Conservation (phyloP, 1,140 invertebrate species). For the Fopius arisanus region DNA sequence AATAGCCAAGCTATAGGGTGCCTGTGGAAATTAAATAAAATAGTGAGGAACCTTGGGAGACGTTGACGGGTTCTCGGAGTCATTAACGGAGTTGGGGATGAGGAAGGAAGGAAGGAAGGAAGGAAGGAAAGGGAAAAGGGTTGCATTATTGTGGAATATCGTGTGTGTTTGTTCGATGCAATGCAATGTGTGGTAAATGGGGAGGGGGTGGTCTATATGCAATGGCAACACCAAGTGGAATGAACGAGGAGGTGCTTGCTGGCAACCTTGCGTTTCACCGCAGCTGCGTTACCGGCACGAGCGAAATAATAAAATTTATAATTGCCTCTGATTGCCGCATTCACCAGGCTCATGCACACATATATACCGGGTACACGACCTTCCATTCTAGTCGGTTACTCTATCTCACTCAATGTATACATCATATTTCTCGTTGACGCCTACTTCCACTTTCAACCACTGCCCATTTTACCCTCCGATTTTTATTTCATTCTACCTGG, state of each 20-base stretch:
- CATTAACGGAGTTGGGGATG: background rate
- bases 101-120: background rate
- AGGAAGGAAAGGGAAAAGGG: background rate
- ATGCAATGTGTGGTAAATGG: background rate
- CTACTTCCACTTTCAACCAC: constrained; percentile 25
- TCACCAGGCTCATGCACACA: constrained; percentile 33
- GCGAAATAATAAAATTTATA: constrained; percentile 55
- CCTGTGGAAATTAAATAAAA: constrained; percentile 1
- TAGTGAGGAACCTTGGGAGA: background rate
- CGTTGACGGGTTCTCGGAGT: background rate
- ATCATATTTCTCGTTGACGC: constrained; percentile 16
- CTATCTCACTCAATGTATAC: background rate
- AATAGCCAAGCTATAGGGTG: constrained; percentile 51
- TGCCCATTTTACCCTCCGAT: constrained; percentile 8
- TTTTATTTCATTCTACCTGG: constrained; percentile 21
- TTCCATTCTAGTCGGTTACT: constrained; percentile 2
- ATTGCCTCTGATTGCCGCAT: constrained; percentile 50
- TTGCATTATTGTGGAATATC: constrained; percentile 9
- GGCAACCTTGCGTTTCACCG: constrained; percentile 38
- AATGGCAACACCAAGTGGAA: background rate
- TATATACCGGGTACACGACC: constrained; percentile 10
- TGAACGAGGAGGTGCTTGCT: constrained; percentile 10
- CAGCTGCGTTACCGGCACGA: constrained; percentile 43
- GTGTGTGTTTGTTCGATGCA: background rate
- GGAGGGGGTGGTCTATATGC: background rate